Conservation (phyloP, 1,140 invertebrate species). For the Drosophila ficusphila region DNA sequence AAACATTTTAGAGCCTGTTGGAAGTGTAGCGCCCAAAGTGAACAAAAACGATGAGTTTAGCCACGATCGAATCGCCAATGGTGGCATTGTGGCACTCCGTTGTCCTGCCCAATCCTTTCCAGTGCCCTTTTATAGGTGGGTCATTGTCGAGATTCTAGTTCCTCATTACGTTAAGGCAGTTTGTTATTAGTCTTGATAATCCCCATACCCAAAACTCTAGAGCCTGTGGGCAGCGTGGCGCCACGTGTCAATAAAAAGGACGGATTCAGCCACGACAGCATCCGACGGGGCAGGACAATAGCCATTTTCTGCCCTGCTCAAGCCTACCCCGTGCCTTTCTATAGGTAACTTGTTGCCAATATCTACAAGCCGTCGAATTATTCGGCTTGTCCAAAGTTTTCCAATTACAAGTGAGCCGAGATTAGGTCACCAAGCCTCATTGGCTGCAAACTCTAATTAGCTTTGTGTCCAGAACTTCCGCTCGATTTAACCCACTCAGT, state of each 20-base stretch:
- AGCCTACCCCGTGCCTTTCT: slow-evolving; percentile 87
- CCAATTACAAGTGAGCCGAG: slow-evolving; percentile 32
- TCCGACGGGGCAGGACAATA: slow-evolving; percentile 82
- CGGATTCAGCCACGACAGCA: slow-evolving; percentile 65
- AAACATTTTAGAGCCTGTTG: slow-evolving; percentile 80
- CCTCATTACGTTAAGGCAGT: background rate
- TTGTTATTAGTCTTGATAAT: background rate
- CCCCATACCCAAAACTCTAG: slow-evolving; percentile 83
- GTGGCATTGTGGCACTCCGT: slow-evolving; percentile 84
- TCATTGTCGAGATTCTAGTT: slow-evolving; percentile 20
- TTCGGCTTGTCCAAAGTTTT: slow-evolving; percentile 38
- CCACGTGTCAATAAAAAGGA: slow-evolving; percentile 90
- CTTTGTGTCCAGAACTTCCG: slow-evolving; percentile 27
- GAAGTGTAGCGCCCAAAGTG: slow-evolving; percentile 88
- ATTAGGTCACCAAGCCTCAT: slow-evolving; percentile 59
- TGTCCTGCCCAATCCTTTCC: slow-evolving; percentile 89
- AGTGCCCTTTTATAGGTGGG: slow-evolving; percentile 87
- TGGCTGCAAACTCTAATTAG: slow-evolving; percentile 63
- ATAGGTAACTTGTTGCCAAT: slow-evolving; percentile 34
- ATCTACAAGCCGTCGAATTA: slow-evolving; percentile 44
- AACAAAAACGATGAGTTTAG: slow-evolving; percentile 86
- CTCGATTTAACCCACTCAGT: slow-evolving; percentile 56
- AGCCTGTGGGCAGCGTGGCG: slow-evolving; percentile 90
- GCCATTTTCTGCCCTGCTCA: slow-evolving; percentile 86
- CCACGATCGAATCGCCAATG: slow-evolving; percentile 63